Conservation (phyloP, 1,140 invertebrate genomes). For the Bradynema listronoti region DNA sequence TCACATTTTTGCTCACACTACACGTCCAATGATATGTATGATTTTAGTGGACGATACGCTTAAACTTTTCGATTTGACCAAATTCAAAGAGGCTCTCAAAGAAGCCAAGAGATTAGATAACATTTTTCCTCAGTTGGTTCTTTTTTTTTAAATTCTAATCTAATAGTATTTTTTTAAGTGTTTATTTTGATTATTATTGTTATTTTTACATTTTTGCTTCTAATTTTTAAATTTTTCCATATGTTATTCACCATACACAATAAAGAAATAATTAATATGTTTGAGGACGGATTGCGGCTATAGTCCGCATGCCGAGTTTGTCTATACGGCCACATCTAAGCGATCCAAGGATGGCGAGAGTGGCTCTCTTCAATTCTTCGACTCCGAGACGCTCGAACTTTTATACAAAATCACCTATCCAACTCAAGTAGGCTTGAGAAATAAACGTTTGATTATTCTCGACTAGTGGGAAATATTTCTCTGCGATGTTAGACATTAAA, state of each 20-base stretch:
- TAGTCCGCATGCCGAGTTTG: constrained; percentile 81
- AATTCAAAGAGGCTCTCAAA: constrained; percentile 73
- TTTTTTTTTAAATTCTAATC: constrained; percentile 11
- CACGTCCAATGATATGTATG: too few relatives aligned
- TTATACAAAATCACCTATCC: constrained; percentile 68
- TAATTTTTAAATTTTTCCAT: too few relatives aligned
- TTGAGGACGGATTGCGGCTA: constrained; percentile 81
- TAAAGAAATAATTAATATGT: too few relatives aligned
- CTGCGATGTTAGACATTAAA: too few relatives aligned
- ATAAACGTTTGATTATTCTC: too few relatives aligned
- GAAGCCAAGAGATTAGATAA: constrained; percentile 70
- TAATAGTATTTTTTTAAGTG: constrained; percentile 3
- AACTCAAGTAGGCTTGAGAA: constrained; percentile 61
- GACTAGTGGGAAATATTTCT: too few relatives aligned
- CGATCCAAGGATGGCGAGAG: constrained; percentile 63
- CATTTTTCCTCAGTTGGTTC: constrained; percentile 68
- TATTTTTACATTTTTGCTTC: too few relatives aligned
- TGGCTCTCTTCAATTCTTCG: constrained; percentile 76
- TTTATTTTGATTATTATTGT: background rate
- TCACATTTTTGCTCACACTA: too few relatives aligned
- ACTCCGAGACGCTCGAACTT: constrained; percentile 70
- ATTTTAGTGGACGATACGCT: constrained; percentile 74
- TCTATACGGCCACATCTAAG: constrained; percentile 80
- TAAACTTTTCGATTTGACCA: constrained; percentile 86
- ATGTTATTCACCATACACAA: too few relatives aligned